phyloP scores from a whole-genome alignment of 1,140 invertebrate species.

The Sesamia nonagrioides region DNA sequence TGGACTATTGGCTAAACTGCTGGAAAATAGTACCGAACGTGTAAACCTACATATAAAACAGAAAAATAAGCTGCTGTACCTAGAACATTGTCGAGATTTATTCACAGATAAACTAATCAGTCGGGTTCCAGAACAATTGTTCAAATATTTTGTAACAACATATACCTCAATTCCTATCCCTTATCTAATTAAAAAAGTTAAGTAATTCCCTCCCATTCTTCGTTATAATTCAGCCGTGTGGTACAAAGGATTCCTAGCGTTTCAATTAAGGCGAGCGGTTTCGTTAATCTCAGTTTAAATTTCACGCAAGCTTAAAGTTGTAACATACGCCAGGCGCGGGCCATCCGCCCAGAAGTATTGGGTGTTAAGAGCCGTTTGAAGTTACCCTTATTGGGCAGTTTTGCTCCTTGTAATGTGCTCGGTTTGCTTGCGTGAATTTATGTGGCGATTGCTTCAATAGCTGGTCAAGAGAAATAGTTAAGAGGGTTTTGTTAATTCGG shows the following conservation, averaged over 20 bases:
- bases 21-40: no score
- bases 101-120: background rate
- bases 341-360: constrained; percentile 48
- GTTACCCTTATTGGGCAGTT: constrained; percentile 45
- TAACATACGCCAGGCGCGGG: constrained; percentile 51
- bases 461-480: background rate
- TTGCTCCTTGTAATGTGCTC: background rate
- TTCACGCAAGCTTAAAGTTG: constrained; percentile 63
- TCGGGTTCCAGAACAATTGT: background rate
- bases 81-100: background rate
- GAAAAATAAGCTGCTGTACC: no score
- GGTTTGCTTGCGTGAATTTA: constrained; percentile 10
- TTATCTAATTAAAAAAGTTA: constrained; percentile 55
- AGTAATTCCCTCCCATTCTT: constrained; percentile 20
- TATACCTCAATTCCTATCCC: constrained; percentile 14
- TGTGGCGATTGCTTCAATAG: background rate
- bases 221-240: constrained; percentile 64
- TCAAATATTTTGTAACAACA: constrained; percentile 30
- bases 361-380: constrained; percentile 67
- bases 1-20: no score
- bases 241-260: constrained; percentile 69
- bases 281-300: constrained; percentile 60
- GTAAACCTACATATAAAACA: no score
- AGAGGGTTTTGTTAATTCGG: background rate
- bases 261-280: constrained; percentile 72